Conservation (phyloP, 2,888 invertebrate genomes). For the Oligia fasciuncula region DNA sequence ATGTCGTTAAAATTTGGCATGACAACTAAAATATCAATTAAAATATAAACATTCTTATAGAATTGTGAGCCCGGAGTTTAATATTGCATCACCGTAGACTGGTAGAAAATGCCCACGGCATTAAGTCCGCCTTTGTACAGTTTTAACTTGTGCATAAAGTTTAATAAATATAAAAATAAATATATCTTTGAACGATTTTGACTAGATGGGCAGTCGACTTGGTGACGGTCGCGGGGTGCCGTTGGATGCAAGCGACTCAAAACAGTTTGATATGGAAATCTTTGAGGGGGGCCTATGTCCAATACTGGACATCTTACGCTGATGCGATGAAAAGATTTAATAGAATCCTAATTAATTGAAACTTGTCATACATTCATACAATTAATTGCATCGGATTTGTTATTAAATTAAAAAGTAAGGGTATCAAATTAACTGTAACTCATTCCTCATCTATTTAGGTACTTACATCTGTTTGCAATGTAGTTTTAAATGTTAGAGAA, state of each 20-base stretch:
- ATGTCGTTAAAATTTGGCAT: conserved; percentile 63
- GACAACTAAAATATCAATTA: conserved; percentile 61
- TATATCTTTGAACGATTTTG: conserved; percentile 39
- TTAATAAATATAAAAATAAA: too few relatives aligned
- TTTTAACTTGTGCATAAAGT: too few relatives aligned
- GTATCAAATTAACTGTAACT: conserved; percentile 7
- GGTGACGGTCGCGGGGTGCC: conserved; percentile 30
- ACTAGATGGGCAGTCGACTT: conserved; percentile 42
- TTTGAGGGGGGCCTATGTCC: conserved; percentile 30
- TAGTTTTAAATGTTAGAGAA: conserved; percentile 21
- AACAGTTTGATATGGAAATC: conserved; percentile 25
- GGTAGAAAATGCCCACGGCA: too few relatives aligned
- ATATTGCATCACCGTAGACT: background rate
- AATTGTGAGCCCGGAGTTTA: conserved; percentile 43
- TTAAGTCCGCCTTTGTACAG: too few relatives aligned
- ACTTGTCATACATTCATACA: background rate
- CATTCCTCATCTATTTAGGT: background rate
- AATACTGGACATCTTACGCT: conserved; percentile 8
- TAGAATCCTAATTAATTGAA: background rate
- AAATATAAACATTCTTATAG: conserved; percentile 45
- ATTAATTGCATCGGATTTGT: conserved; percentile 10
- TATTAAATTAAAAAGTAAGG: conserved; percentile 18
- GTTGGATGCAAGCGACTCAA: conserved; percentile 46
- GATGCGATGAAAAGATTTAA: conserved; percentile 8
- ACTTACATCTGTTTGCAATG: background rate